Conservation (phyloP, 2,797 vertebrate species). For the Rhincodon typus region DNA sequence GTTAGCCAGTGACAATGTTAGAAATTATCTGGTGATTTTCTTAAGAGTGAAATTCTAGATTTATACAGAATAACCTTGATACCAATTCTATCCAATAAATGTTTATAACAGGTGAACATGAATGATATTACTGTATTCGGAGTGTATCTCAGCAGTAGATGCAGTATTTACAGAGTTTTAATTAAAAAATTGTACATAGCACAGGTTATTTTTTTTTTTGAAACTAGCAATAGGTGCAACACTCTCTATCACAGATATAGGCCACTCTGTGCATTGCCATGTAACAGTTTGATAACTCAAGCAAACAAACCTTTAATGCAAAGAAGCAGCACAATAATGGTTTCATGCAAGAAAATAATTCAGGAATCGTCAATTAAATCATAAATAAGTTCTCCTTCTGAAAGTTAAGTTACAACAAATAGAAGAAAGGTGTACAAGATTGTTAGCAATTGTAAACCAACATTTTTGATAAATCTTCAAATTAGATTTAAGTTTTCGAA, state of each 20-base stretch:
- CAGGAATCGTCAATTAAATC: not conserved
- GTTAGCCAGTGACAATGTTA: not conserved
- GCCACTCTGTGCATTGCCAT: not conserved
- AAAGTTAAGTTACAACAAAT: not conserved
- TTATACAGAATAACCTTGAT: not conserved
- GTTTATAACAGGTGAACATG: not conserved
- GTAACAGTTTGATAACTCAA: conserved; percentile 19
- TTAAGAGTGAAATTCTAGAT: not conserved
- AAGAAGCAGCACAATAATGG: conserved; percentile 15
- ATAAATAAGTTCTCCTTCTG: conserved; percentile 7
- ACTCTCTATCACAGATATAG: not conserved
- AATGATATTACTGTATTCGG: not conserved
- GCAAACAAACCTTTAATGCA: not conserved
- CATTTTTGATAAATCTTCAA: not conserved
- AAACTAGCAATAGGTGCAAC: not conserved
- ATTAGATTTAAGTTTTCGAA: not conserved
- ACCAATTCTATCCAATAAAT: not conserved
- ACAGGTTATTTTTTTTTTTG: conserved; percentile 15
- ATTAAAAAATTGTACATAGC: not conserved
- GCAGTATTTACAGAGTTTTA: not conserved
- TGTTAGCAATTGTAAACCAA: not conserved
- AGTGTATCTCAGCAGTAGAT: not conserved
- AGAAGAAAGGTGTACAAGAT: not conserved
- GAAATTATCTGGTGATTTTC: not conserved
- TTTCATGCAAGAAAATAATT: not conserved